Base-by-base conservation (phyloP, 1,140 invertebrate genomes). In the Plutomurus gul region DNA sequence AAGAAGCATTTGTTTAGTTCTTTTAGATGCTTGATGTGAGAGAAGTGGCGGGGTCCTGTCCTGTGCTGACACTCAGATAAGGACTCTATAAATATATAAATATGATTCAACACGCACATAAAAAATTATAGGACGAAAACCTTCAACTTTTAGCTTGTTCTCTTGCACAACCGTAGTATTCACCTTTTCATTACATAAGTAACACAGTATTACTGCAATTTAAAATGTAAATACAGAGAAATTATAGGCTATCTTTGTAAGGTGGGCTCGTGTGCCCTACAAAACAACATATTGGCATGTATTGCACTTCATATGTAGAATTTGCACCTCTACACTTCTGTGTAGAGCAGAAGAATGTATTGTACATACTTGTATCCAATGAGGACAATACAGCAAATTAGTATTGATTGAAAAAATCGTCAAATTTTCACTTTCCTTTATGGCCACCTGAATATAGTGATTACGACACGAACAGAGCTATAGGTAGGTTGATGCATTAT, bases 211-310 rank as follows among this genome's bases (percentile, higher is more conserved):
- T 65, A 65, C 56, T 56, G 51, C 51, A 56, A 65, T 65, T 65
- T 65, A 65, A 65, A 65, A 65, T 65, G 56, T 65, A 65, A 65
- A 65, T 65, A 65, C 56, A 65, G 56, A 65, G n/a, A 65, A 65
- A 65, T 65, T 65, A 36, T 65, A 60, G 25, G 18, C 25, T 22
- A 30, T n/a, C 7, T 4, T 18, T 47, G n/a, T 25, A 60, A 27
- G 13, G n/a, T n/a, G n/a, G n/a, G n/a, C n/a, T n/a, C n/a, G n/a
- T n/a, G n/a, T n/a, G n/a, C n/a, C n/a, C n/a, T n/a, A n/a, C n/a
- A n/a, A n/a, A n/a, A n/a, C n/a, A n/a, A n/a, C n/a, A n/a, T n/a
- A n/a, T n/a, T n/a, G n/a, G n/a, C n/a, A n/a, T n/a, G n/a, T n/a
- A n/a, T n/a, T n/a, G n/a, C n/a, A n/a, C n/a, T n/a, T 8, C n/a